phyloP scores from a whole-genome alignment of 2,888 invertebrate genomes.

The Cephus spinipes region DNA sequence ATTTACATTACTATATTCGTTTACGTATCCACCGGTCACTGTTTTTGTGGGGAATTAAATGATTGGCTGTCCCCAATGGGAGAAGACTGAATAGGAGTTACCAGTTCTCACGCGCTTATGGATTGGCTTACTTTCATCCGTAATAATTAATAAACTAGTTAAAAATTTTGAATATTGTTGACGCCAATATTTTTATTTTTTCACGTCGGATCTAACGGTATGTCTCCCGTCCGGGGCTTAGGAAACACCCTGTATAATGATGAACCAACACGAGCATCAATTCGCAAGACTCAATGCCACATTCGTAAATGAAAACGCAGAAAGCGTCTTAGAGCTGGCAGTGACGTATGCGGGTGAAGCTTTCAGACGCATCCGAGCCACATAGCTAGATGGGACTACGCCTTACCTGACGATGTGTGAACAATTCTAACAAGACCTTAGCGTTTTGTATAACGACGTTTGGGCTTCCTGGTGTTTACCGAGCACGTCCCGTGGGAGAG shows the following conservation, averaged over 20 bases:
- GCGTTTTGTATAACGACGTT: constrained; percentile 35
- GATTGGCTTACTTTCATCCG: no score
- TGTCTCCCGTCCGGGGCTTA: no score
- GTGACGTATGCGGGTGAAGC: neutral
- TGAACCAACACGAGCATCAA: neutral
- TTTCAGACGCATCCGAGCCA: neutral
- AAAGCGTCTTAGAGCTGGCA: neutral
- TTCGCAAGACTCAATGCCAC: neutral
- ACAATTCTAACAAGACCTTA: constrained; percentile 24
- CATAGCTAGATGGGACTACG: neutral
- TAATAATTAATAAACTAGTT: no score
- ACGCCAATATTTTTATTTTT: no score
- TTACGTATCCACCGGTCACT: no score
- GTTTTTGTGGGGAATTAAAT: no score
- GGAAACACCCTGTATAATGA: neutral
- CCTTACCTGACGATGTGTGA: constrained; percentile 18
- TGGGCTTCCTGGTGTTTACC: constrained; percentile 44
- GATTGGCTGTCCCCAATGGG: no score
- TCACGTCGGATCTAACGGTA: no score
- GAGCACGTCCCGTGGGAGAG: constrained; percentile 19
- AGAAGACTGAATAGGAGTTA: no score
- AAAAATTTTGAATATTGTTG: no score
- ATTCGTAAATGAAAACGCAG: neutral
- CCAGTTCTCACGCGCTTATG: no score
- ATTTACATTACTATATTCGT: no score